Conservation (phyloP, 2,113 vertebrate species). For the Oostethus manadensis region DNA sequence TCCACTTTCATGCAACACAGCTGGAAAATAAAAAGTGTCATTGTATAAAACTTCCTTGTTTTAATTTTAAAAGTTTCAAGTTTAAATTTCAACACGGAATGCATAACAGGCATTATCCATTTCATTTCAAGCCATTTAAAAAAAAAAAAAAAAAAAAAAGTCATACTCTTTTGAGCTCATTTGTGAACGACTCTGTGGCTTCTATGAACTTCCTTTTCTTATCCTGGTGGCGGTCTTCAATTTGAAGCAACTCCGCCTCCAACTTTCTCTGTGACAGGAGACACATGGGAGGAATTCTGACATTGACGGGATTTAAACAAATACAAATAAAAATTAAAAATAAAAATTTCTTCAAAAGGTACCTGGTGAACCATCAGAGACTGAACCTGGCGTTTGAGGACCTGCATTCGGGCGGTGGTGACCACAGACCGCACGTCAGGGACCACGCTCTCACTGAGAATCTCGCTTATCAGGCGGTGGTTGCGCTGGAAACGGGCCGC, state of each 20-base stretch:
- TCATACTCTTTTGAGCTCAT: constrained; percentile 91
- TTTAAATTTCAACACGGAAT: too few relatives aligned
- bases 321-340: too few relatives aligned
- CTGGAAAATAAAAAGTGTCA: constrained; percentile 62
- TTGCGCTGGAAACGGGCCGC: constrained; percentile 96
- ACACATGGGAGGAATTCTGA: constrained; percentile 17
- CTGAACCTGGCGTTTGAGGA: constrained; percentile 97
- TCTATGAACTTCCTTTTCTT: constrained; percentile 98
- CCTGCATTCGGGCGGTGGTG: constrained; percentile 97
- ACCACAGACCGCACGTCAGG: constrained; percentile 96
- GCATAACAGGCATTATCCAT: too few relatives aligned
- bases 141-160: constrained; percentile 1
- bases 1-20: constrained; percentile 94
- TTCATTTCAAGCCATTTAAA: too few relatives aligned
- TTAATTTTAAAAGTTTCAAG: too few relatives aligned
- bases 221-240: constrained; percentile 95
- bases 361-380: constrained; percentile 99
- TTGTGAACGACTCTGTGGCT: constrained; percentile 94
- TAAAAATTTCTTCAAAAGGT: not conserved
- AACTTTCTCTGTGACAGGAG: constrained; percentile 82
- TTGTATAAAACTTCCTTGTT: too few relatives aligned
- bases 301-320: not conserved
- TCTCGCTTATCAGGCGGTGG: constrained; percentile 96
- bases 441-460: constrained; percentile 95
- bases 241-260: constrained; percentile 94